Base-by-base conservation (phyloP, 2,797 vertebrate species). In the Enteromius radiatus region DNA sequence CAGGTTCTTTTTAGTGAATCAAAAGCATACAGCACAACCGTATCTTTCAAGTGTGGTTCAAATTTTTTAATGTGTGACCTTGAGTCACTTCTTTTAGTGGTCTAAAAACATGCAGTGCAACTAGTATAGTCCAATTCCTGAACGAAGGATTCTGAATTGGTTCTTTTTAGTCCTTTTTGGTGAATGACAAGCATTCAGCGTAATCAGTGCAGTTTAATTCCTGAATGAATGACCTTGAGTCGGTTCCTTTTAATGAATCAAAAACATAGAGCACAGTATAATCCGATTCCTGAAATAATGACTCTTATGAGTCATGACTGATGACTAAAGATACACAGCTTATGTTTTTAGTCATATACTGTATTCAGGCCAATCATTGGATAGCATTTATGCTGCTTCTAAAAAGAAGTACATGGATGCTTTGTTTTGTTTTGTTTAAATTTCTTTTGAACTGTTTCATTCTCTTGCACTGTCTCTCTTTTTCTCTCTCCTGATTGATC, bases 401-500 rank as follows among this genome's bases (percentile, higher is more conserved):
- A n/a, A 33, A 36, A 73, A 14, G 3, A 1, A 43, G 2, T 33
- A 33, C 15, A 43, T 33, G 11, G 61, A 31, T 23, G 19, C 15
- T 15, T 19, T 33, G 11, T 43, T 21, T 2, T 23, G n/a, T 12
- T 56, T 56, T n/a, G 14, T 59, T 38, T n/a, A n/a, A 36, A 10
- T 52, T 26, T 52, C 14, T 6, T 78, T 77, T 8, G 1, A 15
- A n/a, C 23, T 33, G 7, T 64, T 19, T 43, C 43, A 49, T 38
- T 38, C 17, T 19, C 28, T 64, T 64, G 28, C 26, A 31, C 91
- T 92, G 90, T 63, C 10, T 49, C 21, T 41, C 63, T 67, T 15
- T 26, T 43, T 43, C 21, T 73, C 26, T 69, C 76, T 88, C 65
- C 85, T 83, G 7, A 78, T 86, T 86, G 83, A 86, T 81, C 23